Conservation (phyloP, 2,888 invertebrate species). For the Napeogenes inachia region DNA sequence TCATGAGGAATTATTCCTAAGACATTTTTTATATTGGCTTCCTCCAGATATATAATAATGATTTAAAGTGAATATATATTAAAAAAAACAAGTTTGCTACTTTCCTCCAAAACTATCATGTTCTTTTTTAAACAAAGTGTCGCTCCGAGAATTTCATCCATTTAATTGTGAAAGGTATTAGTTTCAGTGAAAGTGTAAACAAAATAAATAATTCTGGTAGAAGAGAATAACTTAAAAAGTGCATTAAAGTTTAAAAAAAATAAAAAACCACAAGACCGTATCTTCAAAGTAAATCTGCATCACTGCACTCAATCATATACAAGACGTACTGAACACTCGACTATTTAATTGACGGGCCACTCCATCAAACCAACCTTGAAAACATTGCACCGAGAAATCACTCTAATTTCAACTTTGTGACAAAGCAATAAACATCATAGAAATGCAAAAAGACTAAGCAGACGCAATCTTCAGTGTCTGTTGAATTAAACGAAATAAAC, state of each 20-base stretch:
- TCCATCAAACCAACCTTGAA: slow-evolving; percentile 70
- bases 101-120: no score
- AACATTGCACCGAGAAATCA: slow-evolving; percentile 30
- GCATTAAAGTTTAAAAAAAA: slow-evolving; percentile 24
- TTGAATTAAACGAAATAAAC: slow-evolving; percentile 6
- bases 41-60: no score
- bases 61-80: no score
- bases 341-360: slow-evolving; percentile 73
- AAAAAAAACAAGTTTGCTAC: no score
- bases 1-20: not conserved
- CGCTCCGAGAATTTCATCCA: no score
- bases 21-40: not conserved
- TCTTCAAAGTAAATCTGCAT: slow-evolving; percentile 63
- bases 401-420: slow-evolving; percentile 43
- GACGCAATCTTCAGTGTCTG: slow-evolving; percentile 10
- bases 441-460: slow-evolving; percentile 25
- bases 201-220: not conserved
- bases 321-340: slow-evolving; percentile 61
- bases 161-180: no score
- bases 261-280: slow-evolving; percentile 34
- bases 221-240: slow-evolving; percentile 23
- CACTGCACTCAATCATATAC: slow-evolving; percentile 70
- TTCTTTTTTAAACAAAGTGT: no score
- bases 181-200: not conserved
- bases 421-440: slow-evolving; percentile 35